A percentile compares a stretch with the other conserved stretches of the same genome.
phyloP scores from a whole-genome alignment of 2,797 vertebrate genomes.

The Typhlichthys subterraneus region DNA sequence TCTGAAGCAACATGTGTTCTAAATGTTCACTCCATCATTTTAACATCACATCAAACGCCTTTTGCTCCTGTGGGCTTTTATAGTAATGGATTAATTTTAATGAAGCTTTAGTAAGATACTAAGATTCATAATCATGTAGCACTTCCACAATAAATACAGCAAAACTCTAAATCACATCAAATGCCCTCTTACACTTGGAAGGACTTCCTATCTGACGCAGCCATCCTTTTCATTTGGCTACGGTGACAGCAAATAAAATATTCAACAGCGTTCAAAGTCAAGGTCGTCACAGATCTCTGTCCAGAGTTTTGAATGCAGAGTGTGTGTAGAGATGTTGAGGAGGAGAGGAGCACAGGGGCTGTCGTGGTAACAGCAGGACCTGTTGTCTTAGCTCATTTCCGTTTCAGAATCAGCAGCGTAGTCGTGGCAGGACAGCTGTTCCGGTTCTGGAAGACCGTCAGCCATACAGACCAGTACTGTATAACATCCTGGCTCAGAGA shows the following conservation, averaged over 20 bases:
- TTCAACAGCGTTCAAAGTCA: constrained; percentile 44
- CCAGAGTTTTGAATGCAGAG: constrained; percentile 2
- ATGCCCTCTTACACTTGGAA: constrained; percentile 24
- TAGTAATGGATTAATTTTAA: no score
- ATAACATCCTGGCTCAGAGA: constrained; percentile 36
- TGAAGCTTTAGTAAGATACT: background rate
- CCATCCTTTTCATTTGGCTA: constrained; percentile 26
- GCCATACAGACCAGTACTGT: constrained; percentile 27
- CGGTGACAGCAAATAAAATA: constrained; percentile 41
- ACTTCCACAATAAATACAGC: background rate
- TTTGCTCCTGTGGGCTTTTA: no score
- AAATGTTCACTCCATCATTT: background rate
- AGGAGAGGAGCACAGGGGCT: constrained; percentile 23
- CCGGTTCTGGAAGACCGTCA: constrained; percentile 62
- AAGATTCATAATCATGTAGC: constrained; percentile 3
- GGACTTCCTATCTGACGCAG: constrained; percentile 8
- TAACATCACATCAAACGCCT: background rate
- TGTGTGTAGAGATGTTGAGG: constrained; percentile 8
- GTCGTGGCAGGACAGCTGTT: constrained; percentile 70
- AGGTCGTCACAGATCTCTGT: constrained; percentile 36
- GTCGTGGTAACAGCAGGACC: constrained; percentile 50
- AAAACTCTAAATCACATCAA: constrained; percentile 18
- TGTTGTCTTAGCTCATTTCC: constrained; percentile 67
- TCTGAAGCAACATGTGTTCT: constrained; percentile 6
- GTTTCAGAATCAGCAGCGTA: constrained; percentile 63